Conservation (phyloP, 2,888 invertebrate species). For the Temnothorax rugatulus region DNA sequence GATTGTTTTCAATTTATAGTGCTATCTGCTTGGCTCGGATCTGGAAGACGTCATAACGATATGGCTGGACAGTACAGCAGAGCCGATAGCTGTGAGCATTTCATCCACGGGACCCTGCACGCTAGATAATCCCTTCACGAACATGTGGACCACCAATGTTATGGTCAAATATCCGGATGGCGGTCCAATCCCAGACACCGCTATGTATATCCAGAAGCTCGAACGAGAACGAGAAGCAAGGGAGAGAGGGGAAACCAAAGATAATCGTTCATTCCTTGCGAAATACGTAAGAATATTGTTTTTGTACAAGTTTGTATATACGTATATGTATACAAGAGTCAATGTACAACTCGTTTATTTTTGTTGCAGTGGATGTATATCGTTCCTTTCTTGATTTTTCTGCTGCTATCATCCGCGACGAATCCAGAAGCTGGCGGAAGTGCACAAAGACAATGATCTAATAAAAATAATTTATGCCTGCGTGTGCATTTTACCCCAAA, state of each 20-base stretch:
- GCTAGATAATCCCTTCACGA: constrained; percentile 85
- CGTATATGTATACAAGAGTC: not conserved
- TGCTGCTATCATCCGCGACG: constrained; percentile 95
- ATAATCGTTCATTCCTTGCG: constrained; percentile 97
- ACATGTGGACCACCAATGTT: constrained; percentile 92
- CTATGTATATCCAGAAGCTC: constrained; percentile 96
- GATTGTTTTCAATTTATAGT: constrained; percentile 86
- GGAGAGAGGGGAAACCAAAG: constrained; percentile 96
- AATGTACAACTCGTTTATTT: constrained; percentile 70
- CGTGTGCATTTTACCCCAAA: constrained; percentile 52
- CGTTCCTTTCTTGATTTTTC: constrained; percentile 96
- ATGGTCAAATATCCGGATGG: constrained; percentile 93
- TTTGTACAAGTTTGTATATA: not conserved
- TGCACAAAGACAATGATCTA: constrained; percentile 80
- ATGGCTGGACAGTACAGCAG: constrained; percentile 93
- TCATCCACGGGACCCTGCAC: constrained; percentile 87
- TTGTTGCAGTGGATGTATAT: constrained; percentile 99
- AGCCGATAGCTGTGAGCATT: constrained; percentile 91
- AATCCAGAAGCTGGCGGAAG: constrained; percentile 90
- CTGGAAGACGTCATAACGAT: constrained; percentile 93
- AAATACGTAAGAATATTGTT: constrained; percentile 95
- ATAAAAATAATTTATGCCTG: constrained; percentile 54
- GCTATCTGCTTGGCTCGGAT: constrained; percentile 91
- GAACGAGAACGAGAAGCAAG: constrained; percentile 96
- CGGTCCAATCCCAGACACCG: constrained; percentile 98